A percentile compares a stretch with the other conserved stretches of the same genome.
Evolutionary conservation across 2,888 invertebrate species (phyloP).

Genomic region (Leptogaster cylindrica): DNA sequence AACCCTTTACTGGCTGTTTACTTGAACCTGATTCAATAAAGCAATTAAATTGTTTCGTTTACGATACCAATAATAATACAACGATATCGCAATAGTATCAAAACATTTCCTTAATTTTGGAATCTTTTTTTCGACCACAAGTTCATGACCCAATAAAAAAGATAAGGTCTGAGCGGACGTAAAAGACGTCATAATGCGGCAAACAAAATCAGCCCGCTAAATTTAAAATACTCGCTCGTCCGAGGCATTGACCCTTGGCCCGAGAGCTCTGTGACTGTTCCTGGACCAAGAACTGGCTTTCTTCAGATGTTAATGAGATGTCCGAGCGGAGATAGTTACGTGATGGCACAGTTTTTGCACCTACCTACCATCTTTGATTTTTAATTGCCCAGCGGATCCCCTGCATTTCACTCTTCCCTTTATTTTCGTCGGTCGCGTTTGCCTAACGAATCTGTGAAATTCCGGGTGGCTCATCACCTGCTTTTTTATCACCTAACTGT

Average conservation of each 20-base stretch:
- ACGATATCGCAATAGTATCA: too few species aligned
- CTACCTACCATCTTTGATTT: too few species aligned
- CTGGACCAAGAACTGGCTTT: constrained; percentile 14
- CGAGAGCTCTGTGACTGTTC: neutral
- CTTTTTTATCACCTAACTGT: constrained; percentile 5
- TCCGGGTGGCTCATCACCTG: neutral
- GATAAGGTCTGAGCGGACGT: neutral
- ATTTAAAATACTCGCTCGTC: neutral
- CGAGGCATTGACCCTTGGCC: constrained; percentile 20
- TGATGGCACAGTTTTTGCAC: constrained; percentile 24
- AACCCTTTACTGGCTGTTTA: neutral
- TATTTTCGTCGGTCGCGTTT: too few species aligned
- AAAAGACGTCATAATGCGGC: constrained; percentile 5
- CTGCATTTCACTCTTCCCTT: too few species aligned
- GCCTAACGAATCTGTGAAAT: neutral
- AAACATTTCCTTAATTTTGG: neutral
- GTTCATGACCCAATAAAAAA: constrained; percentile 16
- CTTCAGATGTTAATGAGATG: constrained; percentile 30
- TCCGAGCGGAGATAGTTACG: constrained; percentile 8
- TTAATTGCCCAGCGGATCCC: neutral
- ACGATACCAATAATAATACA: too few species aligned
- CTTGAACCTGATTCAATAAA: neutral
- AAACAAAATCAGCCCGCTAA: neutral
- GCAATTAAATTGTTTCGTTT: neutral
- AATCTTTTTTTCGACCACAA: neutral